Conservation (phyloP, 2,797 vertebrate genomes). For the Varecia variegata region DNA sequence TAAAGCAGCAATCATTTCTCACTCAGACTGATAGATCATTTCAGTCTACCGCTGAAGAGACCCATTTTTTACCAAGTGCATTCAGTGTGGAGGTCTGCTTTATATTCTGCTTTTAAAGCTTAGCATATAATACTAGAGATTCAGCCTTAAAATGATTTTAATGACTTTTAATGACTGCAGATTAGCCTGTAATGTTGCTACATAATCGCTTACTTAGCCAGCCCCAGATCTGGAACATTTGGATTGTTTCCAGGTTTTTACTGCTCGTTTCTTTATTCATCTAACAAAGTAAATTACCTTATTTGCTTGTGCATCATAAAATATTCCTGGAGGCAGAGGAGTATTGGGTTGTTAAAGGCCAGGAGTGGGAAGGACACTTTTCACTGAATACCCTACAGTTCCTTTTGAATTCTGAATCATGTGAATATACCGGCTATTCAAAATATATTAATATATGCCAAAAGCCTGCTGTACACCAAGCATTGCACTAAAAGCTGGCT, state of each 20-base stretch:
- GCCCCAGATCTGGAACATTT: constrained; percentile 32
- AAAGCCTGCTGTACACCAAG: not conserved
- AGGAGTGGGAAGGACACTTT: constrained; percentile 8
- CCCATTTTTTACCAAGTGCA: not conserved
- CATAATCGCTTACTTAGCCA: not conserved
- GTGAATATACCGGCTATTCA: not conserved
- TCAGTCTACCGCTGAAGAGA: constrained; percentile 21
- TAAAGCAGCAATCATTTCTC: constrained; percentile 41
- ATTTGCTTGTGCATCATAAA: constrained; percentile 22
- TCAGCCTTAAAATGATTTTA: constrained; percentile 27
- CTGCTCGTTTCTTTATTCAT: not conserved
- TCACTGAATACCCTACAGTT: not conserved
- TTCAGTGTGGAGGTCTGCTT: not conserved
- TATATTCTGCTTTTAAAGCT: constrained; percentile 44
- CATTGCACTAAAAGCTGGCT: not conserved
- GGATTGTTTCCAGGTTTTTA: constrained; percentile 11
- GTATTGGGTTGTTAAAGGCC: not conserved
- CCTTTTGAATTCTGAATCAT: constrained; percentile 33
- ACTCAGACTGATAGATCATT: constrained; percentile 18
- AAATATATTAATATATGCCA: not conserved
- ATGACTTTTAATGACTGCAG: constrained; percentile 12
- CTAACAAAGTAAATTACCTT: constrained; percentile 46
- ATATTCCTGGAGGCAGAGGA: not conserved
- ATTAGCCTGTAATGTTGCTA: not conserved
- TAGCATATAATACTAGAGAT: not conserved